A percentile compares a stretch with the other conserved stretches of the same genome.
Evolutionary conservation across 2,888 invertebrate species (phyloP).

Genomic region (Plusia festucae): DNA sequence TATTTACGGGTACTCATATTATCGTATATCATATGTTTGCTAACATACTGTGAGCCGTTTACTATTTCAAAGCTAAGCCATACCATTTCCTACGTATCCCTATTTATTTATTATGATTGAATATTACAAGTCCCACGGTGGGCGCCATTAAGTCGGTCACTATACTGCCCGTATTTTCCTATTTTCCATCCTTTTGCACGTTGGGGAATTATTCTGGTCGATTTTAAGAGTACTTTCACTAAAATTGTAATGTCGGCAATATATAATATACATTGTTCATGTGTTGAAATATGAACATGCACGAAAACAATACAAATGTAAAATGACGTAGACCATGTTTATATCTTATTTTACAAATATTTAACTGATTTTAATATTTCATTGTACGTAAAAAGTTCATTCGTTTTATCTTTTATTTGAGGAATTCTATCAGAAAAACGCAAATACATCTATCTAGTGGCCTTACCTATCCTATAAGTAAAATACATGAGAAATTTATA

Average conservation of each 20-base stretch:
- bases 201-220: slow-evolving; percentile 30
- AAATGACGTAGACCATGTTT: too few species aligned
- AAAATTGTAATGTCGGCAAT: slow-evolving; percentile 43
- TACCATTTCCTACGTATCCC: slow-evolving; percentile 12
- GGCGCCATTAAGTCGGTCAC: slow-evolving; percentile 47
- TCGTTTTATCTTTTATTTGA: too few species aligned
- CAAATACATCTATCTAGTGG: too few species aligned
- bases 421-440: too few species aligned
- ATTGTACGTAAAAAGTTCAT: too few species aligned
- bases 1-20: not conserved
- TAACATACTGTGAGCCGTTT: not conserved
- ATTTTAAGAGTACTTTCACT: slow-evolving; percentile 45
- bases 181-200: slow-evolving; percentile 37
- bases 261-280: slow-evolving; percentile 9
- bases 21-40: not conserved
- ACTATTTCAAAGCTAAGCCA: slow-evolving; percentile 5
- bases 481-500: not conserved
- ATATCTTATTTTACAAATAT: too few species aligned
- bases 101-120: slow-evolving; percentile 33
- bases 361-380: too few species aligned
- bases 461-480: not conserved
- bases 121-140: slow-evolving; percentile 36
- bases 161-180: slow-evolving; percentile 39
- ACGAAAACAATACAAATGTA: not conserved
- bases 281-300: not conserved